These are phyloP conservation scores for Thecocarcelia acutangulata DNA, from an alignment of 2,888 invertebrate species.

Conservation along the genomic window DNA sequence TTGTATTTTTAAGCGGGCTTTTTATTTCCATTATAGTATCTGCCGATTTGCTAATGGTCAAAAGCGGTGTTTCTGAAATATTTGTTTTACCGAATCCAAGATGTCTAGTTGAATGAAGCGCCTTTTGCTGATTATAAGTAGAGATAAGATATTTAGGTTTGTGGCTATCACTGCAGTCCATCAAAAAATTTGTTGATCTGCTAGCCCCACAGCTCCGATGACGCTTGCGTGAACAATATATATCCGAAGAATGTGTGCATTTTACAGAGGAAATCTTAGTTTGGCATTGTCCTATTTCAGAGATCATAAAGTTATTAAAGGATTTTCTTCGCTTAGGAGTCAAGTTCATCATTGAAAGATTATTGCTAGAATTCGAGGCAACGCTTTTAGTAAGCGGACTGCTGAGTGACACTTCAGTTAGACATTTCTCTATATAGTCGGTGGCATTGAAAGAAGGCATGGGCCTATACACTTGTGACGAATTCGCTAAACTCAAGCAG, in stretches of 20 bases:
- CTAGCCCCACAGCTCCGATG: conserved; percentile 78
- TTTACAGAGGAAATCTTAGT: conserved; percentile 10
- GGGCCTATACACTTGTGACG: conserved; percentile 76
- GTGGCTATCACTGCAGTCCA: conserved; percentile 71
- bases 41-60: conserved; percentile 50
- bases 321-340: conserved; percentile 70
- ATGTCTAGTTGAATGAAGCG: conserved; percentile 25
- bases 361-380: conserved; percentile 10
- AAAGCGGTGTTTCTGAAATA: conserved; percentile 14
- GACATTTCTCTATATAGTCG: conserved; percentile 77
- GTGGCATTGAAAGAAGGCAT: conserved; percentile 80
- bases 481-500: conserved; percentile 72
- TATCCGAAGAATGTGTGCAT: background rate
- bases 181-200: conserved; percentile 49
- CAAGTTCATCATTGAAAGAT: background rate
- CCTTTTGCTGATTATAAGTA: conserved; percentile 47
- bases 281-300: conserved; percentile 43
- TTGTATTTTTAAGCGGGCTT: conserved; percentile 35
- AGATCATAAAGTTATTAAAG: conserved; percentile 72
- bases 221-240: conserved; percentile 70
- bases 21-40: conserved; percentile 57
- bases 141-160: conserved; percentile 49
- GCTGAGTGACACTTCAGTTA: conserved; percentile 72
- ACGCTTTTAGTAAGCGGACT: conserved; percentile 73
- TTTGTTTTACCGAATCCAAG: conserved; percentile 3